phyloP scores from a whole-genome alignment of 2,797 vertebrate species.

The Anomalospiza imberbis region DNA sequence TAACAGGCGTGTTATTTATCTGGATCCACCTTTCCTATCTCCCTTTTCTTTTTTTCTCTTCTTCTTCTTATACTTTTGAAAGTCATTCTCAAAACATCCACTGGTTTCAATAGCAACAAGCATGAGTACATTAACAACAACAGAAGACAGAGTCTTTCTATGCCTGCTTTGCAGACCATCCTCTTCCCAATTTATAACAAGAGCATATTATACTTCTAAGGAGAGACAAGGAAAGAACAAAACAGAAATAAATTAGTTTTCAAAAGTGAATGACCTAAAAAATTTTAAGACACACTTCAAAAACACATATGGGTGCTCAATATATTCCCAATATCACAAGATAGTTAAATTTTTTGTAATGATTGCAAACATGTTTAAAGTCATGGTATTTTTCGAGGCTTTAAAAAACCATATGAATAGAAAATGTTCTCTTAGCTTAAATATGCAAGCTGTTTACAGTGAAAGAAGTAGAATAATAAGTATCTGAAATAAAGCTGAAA shows the following conservation, averaged over 20 bases:
- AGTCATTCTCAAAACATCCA: not conserved
- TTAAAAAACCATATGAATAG: not conserved
- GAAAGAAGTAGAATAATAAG: not conserved
- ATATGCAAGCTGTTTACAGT: not conserved
- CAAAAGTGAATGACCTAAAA: not conserved
- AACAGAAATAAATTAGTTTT: not conserved
- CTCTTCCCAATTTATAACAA: not conserved
- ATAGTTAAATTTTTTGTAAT: not conserved
- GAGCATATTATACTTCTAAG: not conserved
- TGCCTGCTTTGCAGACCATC: not conserved
- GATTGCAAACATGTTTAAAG: not conserved
- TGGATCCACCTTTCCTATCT: not conserved
- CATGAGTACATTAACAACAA: not conserved
- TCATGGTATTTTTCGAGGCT: not conserved
- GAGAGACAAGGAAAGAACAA: not conserved
- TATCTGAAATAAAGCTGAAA: not conserved
- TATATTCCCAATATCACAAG: not conserved
- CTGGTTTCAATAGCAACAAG: not conserved
- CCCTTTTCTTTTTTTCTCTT: not conserved
- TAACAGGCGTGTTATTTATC: not conserved
- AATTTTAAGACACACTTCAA: not conserved
- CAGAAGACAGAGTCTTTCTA: not conserved
- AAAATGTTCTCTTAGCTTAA: not conserved
- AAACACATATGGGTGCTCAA: not conserved
- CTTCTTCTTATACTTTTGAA: not conserved